Conservation (phyloP, 2,113 vertebrate species). For the Apteryx mantelli region DNA sequence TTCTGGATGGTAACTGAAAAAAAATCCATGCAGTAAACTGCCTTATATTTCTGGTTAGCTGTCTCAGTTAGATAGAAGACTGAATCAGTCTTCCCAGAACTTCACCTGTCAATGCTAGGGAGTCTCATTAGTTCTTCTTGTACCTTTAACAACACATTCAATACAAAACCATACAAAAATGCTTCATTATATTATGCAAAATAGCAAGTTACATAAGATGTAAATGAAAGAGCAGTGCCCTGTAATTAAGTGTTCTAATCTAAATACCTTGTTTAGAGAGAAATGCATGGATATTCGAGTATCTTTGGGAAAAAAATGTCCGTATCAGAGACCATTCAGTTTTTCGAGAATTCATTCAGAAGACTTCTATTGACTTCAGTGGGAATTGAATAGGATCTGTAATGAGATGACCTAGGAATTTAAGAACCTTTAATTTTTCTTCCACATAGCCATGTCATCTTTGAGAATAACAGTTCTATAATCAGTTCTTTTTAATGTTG, state of each 20-base stretch:
- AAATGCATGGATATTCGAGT: neutral
- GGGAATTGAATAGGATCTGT: neutral
- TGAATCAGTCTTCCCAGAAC: neutral
- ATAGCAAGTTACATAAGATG: neutral
- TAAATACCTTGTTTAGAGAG: neutral
- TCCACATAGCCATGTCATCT: neutral
- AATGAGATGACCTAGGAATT: neutral
- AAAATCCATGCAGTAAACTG: neutral
- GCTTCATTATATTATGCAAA: neutral
- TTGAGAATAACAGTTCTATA: neutral
- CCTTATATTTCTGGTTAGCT: neutral
- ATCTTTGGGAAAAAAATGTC: neutral
- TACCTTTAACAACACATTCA: neutral
- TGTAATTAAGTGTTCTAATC: neutral
- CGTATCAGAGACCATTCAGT: neutral
- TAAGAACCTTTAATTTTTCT: neutral
- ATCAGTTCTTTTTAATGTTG: neutral
- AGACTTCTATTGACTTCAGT: neutral
- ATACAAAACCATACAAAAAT: neutral
- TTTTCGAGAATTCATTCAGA: neutral
- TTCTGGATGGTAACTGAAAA: constrained; percentile 35
- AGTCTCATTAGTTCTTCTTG: neutral
- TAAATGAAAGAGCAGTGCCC: neutral
- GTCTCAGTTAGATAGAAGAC: neutral
- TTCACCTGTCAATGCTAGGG: neutral